Evolutionary conservation across 2,888 invertebrate species (phyloP).

Genomic region (Chouioia cunea): DNA sequence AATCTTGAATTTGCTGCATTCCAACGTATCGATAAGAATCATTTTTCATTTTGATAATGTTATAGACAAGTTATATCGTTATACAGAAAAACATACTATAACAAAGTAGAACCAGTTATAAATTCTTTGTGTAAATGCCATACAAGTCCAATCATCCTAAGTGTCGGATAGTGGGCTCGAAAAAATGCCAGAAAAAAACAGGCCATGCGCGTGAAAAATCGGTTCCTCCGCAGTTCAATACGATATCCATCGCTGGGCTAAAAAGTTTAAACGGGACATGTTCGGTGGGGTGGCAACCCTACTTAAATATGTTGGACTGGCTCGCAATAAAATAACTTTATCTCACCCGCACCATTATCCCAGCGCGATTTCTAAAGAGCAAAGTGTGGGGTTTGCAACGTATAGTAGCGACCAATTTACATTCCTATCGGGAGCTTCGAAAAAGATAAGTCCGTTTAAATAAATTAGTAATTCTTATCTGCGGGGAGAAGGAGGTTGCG

Average conservation of each 20-base stretch:
- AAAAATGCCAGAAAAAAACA: neutral
- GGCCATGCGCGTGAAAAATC: constrained; percentile 39
- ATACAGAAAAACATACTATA: too few relatives aligned
- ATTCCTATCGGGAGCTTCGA: constrained; percentile 67
- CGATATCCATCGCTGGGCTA: neutral
- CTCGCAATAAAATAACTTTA: constrained; percentile 68
- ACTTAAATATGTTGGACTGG: constrained; percentile 64
- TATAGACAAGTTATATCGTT: too few relatives aligned
- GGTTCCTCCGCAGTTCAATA: neutral
- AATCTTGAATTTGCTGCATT: too few relatives aligned
- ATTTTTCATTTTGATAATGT: too few relatives aligned
- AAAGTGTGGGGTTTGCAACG: constrained; percentile 15
- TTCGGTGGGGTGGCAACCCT: constrained; percentile 52
- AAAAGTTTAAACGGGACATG: constrained; percentile 31
- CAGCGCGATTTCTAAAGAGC: constrained; percentile 58
- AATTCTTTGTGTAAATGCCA: too few relatives aligned
- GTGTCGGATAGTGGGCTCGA: too few relatives aligned
- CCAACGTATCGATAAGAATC: too few relatives aligned
- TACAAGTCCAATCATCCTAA: too few relatives aligned
- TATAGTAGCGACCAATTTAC: constrained; percentile 63
- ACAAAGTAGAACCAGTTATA: too few relatives aligned
- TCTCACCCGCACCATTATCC: constrained; percentile 67
- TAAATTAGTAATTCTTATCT: constrained; percentile 69
- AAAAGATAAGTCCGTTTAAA: constrained; percentile 68
- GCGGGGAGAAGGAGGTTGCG: constrained; percentile 45